Conservation (phyloP, 2,113 vertebrate genomes). For the Rhagologus leucostigma region DNA sequence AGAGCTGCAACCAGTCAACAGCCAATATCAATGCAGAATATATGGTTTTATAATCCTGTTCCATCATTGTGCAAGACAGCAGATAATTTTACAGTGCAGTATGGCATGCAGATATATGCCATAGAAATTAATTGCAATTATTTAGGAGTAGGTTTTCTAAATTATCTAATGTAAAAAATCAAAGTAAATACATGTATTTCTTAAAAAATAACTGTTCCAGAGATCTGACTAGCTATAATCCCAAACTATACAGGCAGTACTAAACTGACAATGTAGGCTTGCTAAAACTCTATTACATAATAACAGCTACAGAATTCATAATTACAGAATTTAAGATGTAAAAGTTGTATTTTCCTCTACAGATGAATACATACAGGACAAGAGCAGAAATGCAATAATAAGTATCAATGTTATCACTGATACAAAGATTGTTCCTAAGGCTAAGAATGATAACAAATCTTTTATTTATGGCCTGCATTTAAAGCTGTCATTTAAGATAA, state of each 20-base stretch:
- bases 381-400: background rate
- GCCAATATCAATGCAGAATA: background rate
- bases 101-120: background rate
- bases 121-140: background rate
- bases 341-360: background rate
- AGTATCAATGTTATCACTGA: background rate
- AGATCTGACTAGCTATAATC: background rate
- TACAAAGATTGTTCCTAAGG: background rate
- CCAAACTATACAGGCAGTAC: background rate
- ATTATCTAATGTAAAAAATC: background rate
- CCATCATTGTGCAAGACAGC: accelerated
- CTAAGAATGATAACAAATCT: background rate
- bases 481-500: background rate
- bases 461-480: background rate
- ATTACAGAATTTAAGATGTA: background rate
- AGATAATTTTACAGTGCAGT: background rate
- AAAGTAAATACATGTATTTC: background rate
- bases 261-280: background rate
- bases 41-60: background rate
- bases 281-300: background rate
- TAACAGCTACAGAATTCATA: background rate
- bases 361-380: background rate
- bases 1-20: background rate
- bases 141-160: background rate
- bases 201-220: background rate